Evolutionary conservation across 2,113 vertebrate genomes (phyloP).

Genomic region (Eonycteris spelaea): DNA sequence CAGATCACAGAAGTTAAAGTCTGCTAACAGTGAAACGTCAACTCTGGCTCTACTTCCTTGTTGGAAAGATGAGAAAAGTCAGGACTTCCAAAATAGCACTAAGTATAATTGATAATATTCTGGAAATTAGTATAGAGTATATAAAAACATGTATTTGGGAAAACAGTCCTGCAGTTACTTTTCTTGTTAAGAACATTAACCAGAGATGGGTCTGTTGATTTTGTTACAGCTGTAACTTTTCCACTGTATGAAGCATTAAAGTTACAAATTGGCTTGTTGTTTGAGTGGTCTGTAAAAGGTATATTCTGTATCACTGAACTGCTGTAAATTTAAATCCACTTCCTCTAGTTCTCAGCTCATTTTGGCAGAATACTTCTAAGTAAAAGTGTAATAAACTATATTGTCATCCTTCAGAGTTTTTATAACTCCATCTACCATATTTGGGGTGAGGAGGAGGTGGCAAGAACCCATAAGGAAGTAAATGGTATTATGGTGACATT

Average conservation of each 20-base stretch:
- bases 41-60: not conserved
- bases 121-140: not conserved
- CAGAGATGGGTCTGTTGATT: not conserved
- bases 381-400: constrained; percentile 43
- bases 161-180: not conserved
- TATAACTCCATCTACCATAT: constrained; percentile 35
- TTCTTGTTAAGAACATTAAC: not conserved
- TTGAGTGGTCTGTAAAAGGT: not conserved
- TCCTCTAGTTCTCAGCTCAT: constrained; percentile 27
- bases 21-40: not conserved
- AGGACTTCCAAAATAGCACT: not conserved
- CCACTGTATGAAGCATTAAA: not conserved
- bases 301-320: not conserved
- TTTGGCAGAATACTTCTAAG: constrained; percentile 39
- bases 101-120: not conserved
- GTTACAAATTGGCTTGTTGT: not conserved
- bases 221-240: constrained; percentile 25
- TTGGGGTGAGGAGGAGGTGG: constrained; percentile 11
- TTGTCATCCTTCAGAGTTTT: constrained; percentile 20
- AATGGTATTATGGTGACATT: constrained; percentile 70
- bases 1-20: not conserved
- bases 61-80: not conserved
- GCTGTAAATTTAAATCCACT: constrained; percentile 50
- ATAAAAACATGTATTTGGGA: not conserved
- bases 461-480: constrained; percentile 74